Base-by-base conservation (phyloP, 2,797 vertebrate species). In the Cossypha niveicapilla region DNA sequence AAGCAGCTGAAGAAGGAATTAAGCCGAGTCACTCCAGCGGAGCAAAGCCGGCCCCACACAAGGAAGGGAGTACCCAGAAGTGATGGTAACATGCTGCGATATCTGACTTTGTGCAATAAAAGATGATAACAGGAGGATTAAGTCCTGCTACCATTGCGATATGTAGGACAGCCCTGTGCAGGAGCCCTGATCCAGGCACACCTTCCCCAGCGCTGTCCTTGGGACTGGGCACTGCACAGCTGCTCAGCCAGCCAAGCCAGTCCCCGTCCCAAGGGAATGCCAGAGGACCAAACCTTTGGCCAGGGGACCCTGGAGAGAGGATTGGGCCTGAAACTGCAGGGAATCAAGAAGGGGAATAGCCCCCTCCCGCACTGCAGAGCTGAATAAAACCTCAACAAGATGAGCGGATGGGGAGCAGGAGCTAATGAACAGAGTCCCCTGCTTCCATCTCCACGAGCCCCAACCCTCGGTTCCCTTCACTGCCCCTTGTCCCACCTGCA, bases 61-160 rank as follows among this genome's bases (percentile, higher is more conserved):
- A 41, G 78, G 65, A 63, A 76, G 65, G 32, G 58, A 92, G 91
- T 11, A 72, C 34, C 76, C 70, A 54, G 70, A 61, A 88, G 57
- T 1, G 48, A 76, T 14, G 74, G 77, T 34, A 87, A 67, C 4
- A 0, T 8, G 78, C 9, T 1, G 89, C 8, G 80, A 10, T 87
- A 92, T 92, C 86, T 74, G 72, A 53, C 27, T 23, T 44, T 1
- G 4, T 50, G 94, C 89, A 91, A 86, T 96, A 94, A 93, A 94
- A 92, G 45, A 71, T 15, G 90, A 60, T 94, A 93, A 89, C 45
- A n/a, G 65, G n/a, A 89, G 89, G 72, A 95, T 92, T 91, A 92
- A 61, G 84, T 82, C 53, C 56, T 71, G 84, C 89, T 79, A 79
- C 78, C 92, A 82, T 0, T 57, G 75, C 0, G 4, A 21, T 74